A percentile compares a stretch with the other conserved stretches of the same genome.
These are phyloP conservation scores for Aphaenogaster ashmeadi DNA, from an alignment of 1,140 invertebrate genomes.

Conservation along the genomic window DNA sequence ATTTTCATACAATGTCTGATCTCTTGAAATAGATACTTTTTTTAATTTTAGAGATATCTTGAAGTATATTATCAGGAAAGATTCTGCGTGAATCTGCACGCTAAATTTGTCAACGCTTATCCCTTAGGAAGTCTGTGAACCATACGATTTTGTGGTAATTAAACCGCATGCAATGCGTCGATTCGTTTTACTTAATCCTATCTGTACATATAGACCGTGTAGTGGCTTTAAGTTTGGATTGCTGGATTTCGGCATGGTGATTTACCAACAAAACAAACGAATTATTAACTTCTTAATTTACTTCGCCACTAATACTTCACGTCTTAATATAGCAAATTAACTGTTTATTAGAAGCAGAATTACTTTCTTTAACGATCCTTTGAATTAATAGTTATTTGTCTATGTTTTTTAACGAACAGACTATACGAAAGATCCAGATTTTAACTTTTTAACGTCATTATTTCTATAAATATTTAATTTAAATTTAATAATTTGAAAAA, in stretches of 20 bases:
- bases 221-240: conserved; percentile 44
- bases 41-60: conserved; percentile 3
- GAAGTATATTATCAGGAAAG: neutral
- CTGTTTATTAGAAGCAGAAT: neutral
- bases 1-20: neutral
- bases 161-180: conserved; percentile 9
- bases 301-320: neutral
- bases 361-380: neutral
- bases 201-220: neutral
- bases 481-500: neutral
- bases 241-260: neutral
- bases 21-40: neutral
- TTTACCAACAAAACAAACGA: conserved; percentile 42
- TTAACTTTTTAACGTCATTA: neutral
- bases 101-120: conserved; percentile 19
- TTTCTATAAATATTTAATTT: neutral
- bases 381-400: neutral
- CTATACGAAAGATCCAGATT: neutral
- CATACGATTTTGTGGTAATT: conserved; percentile 9
- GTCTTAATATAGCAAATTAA: conserved; percentile 22
- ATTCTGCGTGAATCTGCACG: neutral
- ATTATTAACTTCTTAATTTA: conserved; percentile 48
- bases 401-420: neutral
- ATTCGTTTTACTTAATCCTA: conserved; percentile 50
- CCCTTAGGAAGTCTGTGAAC: conserved; percentile 2